Evolutionary conservation across 1,140 invertebrate genomes (phyloP).

Genomic region (Cataglyphis hispanica): DNA sequence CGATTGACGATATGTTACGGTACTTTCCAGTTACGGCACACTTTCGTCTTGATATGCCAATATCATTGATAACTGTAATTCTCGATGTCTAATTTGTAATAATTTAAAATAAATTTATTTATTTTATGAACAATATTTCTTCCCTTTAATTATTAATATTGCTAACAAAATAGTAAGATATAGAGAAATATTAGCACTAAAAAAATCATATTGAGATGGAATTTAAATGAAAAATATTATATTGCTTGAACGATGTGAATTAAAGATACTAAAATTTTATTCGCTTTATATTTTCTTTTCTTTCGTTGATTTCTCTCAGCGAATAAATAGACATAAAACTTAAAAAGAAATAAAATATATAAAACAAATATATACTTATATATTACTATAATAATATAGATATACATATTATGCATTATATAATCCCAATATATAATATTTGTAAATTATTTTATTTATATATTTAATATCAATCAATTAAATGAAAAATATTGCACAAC

Average conservation of each 20-base stretch:
- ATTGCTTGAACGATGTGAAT: background rate
- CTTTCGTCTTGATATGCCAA: conserved; percentile 52
- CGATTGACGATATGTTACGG: conserved; percentile 59
- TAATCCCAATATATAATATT: background rate
- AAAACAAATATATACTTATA: background rate
- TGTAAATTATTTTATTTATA: background rate
- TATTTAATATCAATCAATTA: background rate
- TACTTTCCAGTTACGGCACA: conserved; percentile 65
- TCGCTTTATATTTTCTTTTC: background rate
- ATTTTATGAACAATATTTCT: background rate
- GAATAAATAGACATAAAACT: background rate
- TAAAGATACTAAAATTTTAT: background rate
- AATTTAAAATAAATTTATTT: background rate
- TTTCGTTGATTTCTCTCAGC: background rate
- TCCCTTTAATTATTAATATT: background rate
- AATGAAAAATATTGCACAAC: background rate
- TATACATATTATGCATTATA: background rate
- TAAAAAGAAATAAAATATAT: background rate
- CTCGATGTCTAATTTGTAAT: background rate
- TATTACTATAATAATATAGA: background rate
- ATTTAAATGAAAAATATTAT: conserved; percentile 3
- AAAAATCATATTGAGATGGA: background rate
- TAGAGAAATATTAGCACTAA: background rate
- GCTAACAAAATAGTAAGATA: background rate
- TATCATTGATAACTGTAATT: background rate